Evolutionary conservation across 2,888 invertebrate species (phyloP), one percentile per base, ranked within the genome.

Genomic region (Matsumyia berberina): DNA sequence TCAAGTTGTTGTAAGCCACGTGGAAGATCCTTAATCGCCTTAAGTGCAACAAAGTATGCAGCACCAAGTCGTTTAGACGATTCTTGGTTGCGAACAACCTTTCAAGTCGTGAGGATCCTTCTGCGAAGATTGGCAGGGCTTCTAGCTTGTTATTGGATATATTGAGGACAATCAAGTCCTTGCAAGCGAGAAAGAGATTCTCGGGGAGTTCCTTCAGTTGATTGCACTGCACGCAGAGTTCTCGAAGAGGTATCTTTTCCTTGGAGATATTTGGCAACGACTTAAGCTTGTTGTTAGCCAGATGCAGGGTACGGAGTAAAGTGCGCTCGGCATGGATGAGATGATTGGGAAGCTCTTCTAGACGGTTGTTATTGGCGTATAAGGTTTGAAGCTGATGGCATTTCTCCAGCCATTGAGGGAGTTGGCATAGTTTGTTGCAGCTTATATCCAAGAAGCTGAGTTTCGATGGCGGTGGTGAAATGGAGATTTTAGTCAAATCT

Each of bases 371-470:
- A 87, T 95, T 95, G 12, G 96, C 96, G 88, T 95, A 95, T 11
- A 97, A 92, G 8, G 94, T 95, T 55, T 94, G 93, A 55, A 97
- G 92, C 83, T 95, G 94, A 15, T 94, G 94, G 88, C 96, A 95
- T 37, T 94, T 94, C 9, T 95, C 94, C 49, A 96, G 92, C 96
- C 96, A 97, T 87, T 95, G 95, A 0, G 97, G 96, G 64, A 97
- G 91, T 5, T 94, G 92, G 19, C 94, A 94, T 78, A 97, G 91
- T 88, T 95, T 94, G 89, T 97, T 97, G 90, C 95, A 95, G 6
- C 96, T 96, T 9, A 97, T 94, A 89, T 97, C 95, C 53, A 97
- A 93, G 89, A 96, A 95, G 86, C 94, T 94, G 57, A 97, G 92
- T 89, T 95, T 94, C 31, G 93, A 92, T 24, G 97, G 97, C 62